Conservation (phyloP, 2,113 vertebrate species). For the Embiotoca jacksoni region DNA sequence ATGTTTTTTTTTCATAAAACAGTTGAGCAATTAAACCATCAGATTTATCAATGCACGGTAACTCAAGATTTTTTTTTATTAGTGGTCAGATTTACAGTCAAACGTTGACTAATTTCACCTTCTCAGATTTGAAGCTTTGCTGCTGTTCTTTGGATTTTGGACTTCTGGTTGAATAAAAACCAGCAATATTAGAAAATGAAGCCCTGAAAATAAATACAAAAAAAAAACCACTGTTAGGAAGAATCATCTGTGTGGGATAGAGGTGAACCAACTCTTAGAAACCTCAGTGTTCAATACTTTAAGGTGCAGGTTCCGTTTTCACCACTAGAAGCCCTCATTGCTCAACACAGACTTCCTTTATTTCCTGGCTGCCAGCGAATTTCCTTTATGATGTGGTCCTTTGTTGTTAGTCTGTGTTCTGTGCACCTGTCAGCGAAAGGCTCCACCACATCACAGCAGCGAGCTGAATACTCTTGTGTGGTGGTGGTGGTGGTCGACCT, state of each 20-base stretch:
- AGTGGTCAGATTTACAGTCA: too few species aligned
- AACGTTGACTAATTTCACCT: too few species aligned
- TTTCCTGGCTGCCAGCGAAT: not conserved
- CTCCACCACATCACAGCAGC: slow-evolving; percentile 3
- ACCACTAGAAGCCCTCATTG: slow-evolving; percentile 31
- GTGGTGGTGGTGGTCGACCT: not conserved
- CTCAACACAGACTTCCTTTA: not conserved
- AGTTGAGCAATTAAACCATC: not conserved
- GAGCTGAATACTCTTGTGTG: not conserved
- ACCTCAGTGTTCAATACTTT: not conserved
- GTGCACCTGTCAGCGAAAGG: slow-evolving; percentile 3
- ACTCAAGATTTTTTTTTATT: too few species aligned
- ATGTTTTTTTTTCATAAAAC: too few species aligned
- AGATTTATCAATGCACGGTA: not conserved
- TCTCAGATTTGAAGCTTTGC: too few species aligned
- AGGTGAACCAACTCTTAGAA: not conserved
- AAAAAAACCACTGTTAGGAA: too few species aligned
- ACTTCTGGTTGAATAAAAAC: too few species aligned
- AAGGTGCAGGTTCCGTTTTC: not conserved
- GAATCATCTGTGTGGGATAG: too few species aligned
- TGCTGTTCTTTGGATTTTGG: too few species aligned
- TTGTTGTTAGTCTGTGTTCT: slow-evolving; percentile 22
- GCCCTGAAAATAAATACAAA: too few species aligned
- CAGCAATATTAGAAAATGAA: too few species aligned
- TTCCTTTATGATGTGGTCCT: not conserved